Evolutionary conservation across 1,140 invertebrate species (phyloP), one percentile per base, ranked within the genome.

Genomic region (Hesperophylax magnus): DNA sequence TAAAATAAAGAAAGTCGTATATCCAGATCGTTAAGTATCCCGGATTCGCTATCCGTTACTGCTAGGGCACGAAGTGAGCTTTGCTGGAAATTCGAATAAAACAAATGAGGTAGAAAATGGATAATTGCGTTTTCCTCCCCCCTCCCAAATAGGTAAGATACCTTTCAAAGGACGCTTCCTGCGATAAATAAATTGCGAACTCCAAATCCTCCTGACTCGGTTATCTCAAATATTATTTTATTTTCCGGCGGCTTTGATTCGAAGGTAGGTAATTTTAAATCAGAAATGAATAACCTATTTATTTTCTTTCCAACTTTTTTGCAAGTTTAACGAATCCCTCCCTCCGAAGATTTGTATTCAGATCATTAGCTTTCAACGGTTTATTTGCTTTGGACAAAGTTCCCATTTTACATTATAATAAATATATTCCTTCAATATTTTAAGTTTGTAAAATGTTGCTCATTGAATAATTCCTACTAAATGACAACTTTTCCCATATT

Each of bases 31-130:
- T 81, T 81, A 82, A 82, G 65, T 72, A 52, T 24, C 17, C 58
- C 31, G 61, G 52, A 63, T 61, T 65, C 77, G 71, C 72, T 79
- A 79, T 79, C 81, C 81, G 61, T 79, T 76, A 47, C 81, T 47
- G 39, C 39, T 9, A 47, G 39, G 34, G 9, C 39, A 47, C 39
- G 39, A 47, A 47, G 39, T 47, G 11, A 47, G 24, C 81, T 82
- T 76, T 58, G 77, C 76, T 74, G 77, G 77, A 82, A 79, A 78
- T 78, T 47, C 56, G 81, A 69, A 82, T 79, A 82, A 82, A 82
- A 82, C 81, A 82, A 82, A 82, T 82, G 81, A 82, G 39, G 18
- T 54, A 67, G 81, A 82, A 82, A 82, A 82, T 82, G 77, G 81
- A 82, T 82, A 82, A 82, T 82, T 82, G 77, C 58, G 81, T 78